These are phyloP conservation scores for Amblyjoppa fuscipennis DNA, from an alignment of 2,888 invertebrate genomes.

Conservation along the genomic window DNA sequence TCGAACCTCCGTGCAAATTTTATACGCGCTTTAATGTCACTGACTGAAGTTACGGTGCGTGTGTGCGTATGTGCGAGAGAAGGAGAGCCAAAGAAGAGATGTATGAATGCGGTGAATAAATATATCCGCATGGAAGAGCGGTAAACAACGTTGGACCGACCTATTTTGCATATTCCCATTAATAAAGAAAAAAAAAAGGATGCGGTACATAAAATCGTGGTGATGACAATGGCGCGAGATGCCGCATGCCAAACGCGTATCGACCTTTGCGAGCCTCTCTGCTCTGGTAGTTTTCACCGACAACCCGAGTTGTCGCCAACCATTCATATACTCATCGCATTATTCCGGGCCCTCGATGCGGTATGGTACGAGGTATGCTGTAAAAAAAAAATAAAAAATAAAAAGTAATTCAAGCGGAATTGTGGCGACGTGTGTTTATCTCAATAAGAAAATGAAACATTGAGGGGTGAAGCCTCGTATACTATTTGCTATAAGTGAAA, in stretches of 20 bases:
- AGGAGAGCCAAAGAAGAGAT: neutral
- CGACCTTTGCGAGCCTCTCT: conserved; percentile 66
- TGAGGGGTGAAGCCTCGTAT: neutral
- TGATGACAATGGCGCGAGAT: conserved; percentile 18
- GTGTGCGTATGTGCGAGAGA: conserved; percentile 25
- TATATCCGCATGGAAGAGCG: conserved; percentile 59
- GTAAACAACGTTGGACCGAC: conserved; percentile 73
- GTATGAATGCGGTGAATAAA: conserved; percentile 57
- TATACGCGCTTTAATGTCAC: conserved; percentile 21
- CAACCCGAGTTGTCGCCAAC: conserved; percentile 23
- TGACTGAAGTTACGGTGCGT: neutral
- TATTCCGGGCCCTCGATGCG: conserved; percentile 14
- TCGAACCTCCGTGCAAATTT: conserved; percentile 46
- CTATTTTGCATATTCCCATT: conserved; percentile 78
- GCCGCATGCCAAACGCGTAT: conserved; percentile 66
- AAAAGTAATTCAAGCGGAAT: neutral
- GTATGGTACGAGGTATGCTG: neutral
- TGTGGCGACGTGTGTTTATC: neutral
- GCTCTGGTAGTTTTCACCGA: conserved; percentile 28
- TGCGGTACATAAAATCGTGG: conserved; percentile 57
- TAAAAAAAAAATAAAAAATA: neutral
- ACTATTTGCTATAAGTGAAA: neutral
- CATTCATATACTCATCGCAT: conserved; percentile 34
- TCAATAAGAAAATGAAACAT: neutral
- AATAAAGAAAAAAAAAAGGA: conserved; percentile 75